Evolutionary conservation across 92 coral and sea anemone genomes (phyloP), one percentile per base, ranked within the genome.

Genomic region (Umimayanthus kanabou): DNA sequence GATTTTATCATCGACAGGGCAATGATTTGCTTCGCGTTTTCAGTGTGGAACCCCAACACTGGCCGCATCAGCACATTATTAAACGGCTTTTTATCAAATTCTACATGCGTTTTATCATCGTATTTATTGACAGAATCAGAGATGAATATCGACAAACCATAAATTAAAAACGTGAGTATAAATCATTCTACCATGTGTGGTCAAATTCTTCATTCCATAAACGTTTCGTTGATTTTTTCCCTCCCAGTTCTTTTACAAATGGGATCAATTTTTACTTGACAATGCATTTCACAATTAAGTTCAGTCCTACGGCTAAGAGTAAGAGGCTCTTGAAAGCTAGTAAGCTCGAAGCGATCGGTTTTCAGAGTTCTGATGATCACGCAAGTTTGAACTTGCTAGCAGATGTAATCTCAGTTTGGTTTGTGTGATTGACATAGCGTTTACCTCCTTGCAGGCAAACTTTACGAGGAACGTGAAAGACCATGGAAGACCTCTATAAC

Each of bases 101-200:
- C 26, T 61, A 61, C 69, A 61, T 7, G 25, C 69, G 69, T 61
- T 61, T 61, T 61, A 61, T 61, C 69, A 61, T 61, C 69, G 69
- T 8, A 61, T 30, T 72, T 78, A 78, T 45, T 50, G 82, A 43
- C 65, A 50, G 39, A 45, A 45, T 78, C 82, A 78, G 37, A 78
- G 82, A 78, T 78, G 39, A 45, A 49, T 28, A 78, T 45, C 82
- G 58, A 78, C 20, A 66, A 37, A 78, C 20, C 58, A 5, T 16
- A 42, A 77, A 25, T 77, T 6, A 77, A 77, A 77, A 47, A 77
- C 37, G 81, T 43, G 81, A 25, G 50, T 77, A 33, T 33, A 78
- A 78, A 43, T 1, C 4, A 5, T 75, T 75, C 47, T 75, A 39
- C 26, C 28, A 20, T 33, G 53, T 75, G 79, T 39, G 79, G 50